Evolutionary conservation across 1,140 invertebrate species (phyloP).

Genomic region (Neodiprion pinetum): DNA sequence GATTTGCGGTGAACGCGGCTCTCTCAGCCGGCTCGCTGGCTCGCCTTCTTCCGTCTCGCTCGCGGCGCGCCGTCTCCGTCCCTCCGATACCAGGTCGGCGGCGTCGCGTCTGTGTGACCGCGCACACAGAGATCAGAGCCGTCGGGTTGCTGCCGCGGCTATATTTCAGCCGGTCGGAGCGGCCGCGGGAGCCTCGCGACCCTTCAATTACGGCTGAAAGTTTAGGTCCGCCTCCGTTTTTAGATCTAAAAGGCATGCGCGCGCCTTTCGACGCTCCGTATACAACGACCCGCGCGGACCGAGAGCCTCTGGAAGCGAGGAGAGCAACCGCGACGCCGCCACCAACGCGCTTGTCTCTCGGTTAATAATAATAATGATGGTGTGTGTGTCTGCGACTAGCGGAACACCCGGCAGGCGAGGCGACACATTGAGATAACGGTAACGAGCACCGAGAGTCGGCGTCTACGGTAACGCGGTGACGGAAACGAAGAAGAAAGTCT

Average conservation of each 20-base stretch:
- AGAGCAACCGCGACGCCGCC: neutral
- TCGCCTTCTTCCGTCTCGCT: neutral
- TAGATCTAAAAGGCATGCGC: slow-evolving; percentile 44
- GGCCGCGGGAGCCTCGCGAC: slow-evolving; percentile 46
- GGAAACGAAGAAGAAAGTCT: too few species aligned
- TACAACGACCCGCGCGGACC: neutral
- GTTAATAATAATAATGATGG: neutral
- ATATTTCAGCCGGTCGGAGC: slow-evolving; percentile 44
- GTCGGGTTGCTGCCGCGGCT: slow-evolving; percentile 38
- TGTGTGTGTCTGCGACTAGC: neutral
- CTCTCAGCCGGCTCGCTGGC: slow-evolving; percentile 29
- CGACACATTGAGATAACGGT: neutral
- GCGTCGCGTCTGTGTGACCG: slow-evolving; percentile 9
- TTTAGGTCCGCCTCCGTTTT: slow-evolving; percentile 44
- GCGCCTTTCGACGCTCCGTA: slow-evolving; percentile 30
- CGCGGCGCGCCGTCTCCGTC: slow-evolving; percentile 13
- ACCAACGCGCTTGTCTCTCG: neutral
- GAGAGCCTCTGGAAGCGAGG: too few species aligned
- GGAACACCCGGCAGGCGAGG: neutral
- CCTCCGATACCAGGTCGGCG: slow-evolving; percentile 22
- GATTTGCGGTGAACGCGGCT: slow-evolving; percentile 49
- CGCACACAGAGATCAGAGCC: slow-evolving; percentile 13
- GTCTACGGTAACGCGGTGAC: too few species aligned
- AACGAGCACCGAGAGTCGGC: neutral
- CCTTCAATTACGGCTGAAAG: slow-evolving; percentile 51